Base-by-base conservation (phyloP, 2,888 invertebrate species). In the Nasonia oneida region DNA sequence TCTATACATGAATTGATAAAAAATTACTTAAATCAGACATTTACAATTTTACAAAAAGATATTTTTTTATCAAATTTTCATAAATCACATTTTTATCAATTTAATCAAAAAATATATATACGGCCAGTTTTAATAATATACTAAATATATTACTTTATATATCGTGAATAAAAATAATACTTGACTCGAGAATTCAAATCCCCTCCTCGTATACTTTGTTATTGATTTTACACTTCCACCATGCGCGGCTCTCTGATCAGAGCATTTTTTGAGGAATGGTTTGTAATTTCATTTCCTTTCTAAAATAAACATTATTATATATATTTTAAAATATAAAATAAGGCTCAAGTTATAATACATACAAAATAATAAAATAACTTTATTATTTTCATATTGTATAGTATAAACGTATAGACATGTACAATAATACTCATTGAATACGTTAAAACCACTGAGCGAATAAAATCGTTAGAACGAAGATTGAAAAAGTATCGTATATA, bases 211-310 rank as follows among this genome's bases (percentile, higher is more conserved):
- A 53, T 42, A 53, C 70, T 84, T 79, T 29, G 75, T 42, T 84
- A 84, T 84, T 84, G 84, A 84, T 84, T 84, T 84, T 75, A 42
- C 80, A 70, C 84, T 67, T 84, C 75, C 57, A 33, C 47, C 84
- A 73, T 29, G 53, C 73, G 50, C 42, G 67, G 50, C 79, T 64
- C 74, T 79, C 74, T 73, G 61, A 77, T 77, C 33, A 33, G 70
- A 83, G 75, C 50, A 64, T n/a, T 76, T 33, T 81, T 64, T 61
- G 39, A 61, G 61, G 74, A 61, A 74, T 64, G 18, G 42, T 57
- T 33, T 8, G 0, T 50, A 75, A 75, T 39, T 23, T 3, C 3
- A 74, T n/a, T 75, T 75, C 14, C 6, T 42, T 73, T n/a, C 6
- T 42, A 39, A 29, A 12, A 14, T 73, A 73, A 73, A 73, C 6